A percentile compares a stretch with the other conserved stretches of the same genome.
Evolutionary conservation across 2,797 vertebrate species (phyloP).

Genomic region (Pseudochirops corinnae): DNA sequence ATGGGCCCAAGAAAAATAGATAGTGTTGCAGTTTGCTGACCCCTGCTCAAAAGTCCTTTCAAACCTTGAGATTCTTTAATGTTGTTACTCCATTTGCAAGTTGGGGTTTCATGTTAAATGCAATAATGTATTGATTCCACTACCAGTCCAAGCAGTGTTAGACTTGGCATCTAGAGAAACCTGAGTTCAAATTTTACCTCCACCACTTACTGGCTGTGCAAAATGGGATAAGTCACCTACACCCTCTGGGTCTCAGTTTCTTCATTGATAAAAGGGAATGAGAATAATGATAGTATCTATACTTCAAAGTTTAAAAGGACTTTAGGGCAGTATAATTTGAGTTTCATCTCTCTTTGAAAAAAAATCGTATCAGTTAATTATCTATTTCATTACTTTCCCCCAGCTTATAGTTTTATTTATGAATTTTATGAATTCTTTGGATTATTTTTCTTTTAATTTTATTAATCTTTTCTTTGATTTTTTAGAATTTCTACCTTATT

Average conservation of each 20-base stretch:
- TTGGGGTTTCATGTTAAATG: not conserved
- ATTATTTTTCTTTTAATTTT: not conserved
- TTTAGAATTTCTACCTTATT: not conserved
- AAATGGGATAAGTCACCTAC: not conserved
- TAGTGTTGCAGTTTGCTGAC: not conserved
- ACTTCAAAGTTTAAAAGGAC: not conserved
- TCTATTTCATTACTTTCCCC: not conserved
- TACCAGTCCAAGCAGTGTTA: not conserved
- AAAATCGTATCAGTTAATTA: not conserved
- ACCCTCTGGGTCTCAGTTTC: not conserved
- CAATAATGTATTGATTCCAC: not conserved
- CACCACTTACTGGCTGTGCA: not conserved
- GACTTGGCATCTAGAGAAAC: not conserved
- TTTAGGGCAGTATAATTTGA: not conserved
- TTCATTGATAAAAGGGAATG: not conserved
- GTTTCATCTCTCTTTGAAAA: not conserved
- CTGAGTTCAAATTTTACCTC: not conserved
- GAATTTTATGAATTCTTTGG: not conserved
- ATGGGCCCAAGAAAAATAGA: not conserved
- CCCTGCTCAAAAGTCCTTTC: not conserved
- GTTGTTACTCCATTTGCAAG: not conserved
- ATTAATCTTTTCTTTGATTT: not conserved
- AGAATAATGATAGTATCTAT: not conserved
- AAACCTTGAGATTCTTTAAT: not conserved
- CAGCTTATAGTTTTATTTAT: not conserved